phyloP scores from a whole-genome alignment of 2,113 vertebrate genomes.

The Erpornis zantholeuca region DNA sequence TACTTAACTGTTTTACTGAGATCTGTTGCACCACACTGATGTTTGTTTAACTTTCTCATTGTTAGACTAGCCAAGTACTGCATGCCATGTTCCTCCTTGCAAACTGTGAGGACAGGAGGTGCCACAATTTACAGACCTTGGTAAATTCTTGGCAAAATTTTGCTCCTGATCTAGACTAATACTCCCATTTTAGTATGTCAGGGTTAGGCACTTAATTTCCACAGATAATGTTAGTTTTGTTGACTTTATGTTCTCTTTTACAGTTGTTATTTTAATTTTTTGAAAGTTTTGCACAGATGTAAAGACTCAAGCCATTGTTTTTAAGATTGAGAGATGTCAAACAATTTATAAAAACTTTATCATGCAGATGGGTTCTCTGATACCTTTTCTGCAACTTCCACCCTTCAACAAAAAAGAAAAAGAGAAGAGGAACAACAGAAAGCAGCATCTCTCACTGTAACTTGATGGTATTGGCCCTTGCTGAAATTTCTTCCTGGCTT shows the following conservation, averaged over 20 bases:
- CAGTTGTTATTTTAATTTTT: background rate
- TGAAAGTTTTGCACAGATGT: background rate
- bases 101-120: background rate
- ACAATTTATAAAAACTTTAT: background rate
- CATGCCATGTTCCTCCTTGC: background rate
- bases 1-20: background rate
- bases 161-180: background rate
- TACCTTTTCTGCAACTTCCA: background rate
- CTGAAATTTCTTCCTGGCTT: background rate
- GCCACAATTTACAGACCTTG: background rate
- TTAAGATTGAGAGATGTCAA: background rate
- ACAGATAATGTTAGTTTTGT: background rate
- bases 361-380: background rate
- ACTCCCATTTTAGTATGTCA: background rate
- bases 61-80: background rate
- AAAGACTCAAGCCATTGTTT: background rate
- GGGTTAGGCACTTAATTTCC: background rate
- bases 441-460: background rate
- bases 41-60: background rate
- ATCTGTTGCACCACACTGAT: background rate
- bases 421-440: background rate
- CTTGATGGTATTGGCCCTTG: background rate
- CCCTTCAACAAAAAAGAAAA: accelerated
- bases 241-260: background rate
- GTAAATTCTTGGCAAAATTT: background rate